A percentile compares a stretch with the other conserved stretches of the same genome.
Evolutionary conservation across 2,888 invertebrate genomes (phyloP).

Genomic region (Ornithoptera priamus): DNA sequence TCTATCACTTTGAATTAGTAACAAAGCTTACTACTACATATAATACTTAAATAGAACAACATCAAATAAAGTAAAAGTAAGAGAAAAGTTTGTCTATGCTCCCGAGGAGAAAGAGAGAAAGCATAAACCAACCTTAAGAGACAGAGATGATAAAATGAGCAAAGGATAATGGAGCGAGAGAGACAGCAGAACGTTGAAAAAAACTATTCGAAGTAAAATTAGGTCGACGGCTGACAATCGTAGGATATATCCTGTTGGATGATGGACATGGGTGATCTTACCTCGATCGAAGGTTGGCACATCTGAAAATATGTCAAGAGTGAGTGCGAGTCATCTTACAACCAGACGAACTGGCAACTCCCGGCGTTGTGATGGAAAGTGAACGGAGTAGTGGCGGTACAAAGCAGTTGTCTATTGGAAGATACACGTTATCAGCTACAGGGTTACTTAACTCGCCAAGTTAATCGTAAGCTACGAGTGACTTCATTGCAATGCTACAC

Average conservation of each 20-base stretch:
- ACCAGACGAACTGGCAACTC: constrained; percentile 66
- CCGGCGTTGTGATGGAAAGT: constrained; percentile 48
- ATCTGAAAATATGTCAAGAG: constrained; percentile 71
- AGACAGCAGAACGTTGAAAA: constrained; percentile 32
- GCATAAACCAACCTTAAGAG: constrained; percentile 17
- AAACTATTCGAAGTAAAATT: constrained; percentile 30
- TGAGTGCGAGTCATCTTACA: constrained; percentile 48
- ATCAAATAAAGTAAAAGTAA: constrained; percentile 2
- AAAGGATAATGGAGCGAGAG: constrained; percentile 27
- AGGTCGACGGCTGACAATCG: constrained; percentile 52
- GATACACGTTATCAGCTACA: background rate
- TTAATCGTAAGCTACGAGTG: constrained; percentile 12
- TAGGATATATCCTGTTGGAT: constrained; percentile 66
- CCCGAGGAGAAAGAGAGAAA: background rate
- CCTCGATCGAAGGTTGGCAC: constrained; percentile 67
- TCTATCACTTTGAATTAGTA: constrained; percentile 9
- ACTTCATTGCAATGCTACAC: background rate
- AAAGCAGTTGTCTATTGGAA: constrained; percentile 59
- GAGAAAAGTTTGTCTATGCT: constrained; percentile 12
- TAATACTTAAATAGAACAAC: background rate
- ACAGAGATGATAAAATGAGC: constrained; percentile 20
- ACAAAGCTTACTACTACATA: constrained; percentile 3
- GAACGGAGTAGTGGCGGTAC: constrained; percentile 58
- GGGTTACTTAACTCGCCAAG: background rate
- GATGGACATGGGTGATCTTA: constrained; percentile 62